Evolutionary conservation across 1,140 invertebrate species (phyloP).

Genomic region (Aradophagus sp.): DNA sequence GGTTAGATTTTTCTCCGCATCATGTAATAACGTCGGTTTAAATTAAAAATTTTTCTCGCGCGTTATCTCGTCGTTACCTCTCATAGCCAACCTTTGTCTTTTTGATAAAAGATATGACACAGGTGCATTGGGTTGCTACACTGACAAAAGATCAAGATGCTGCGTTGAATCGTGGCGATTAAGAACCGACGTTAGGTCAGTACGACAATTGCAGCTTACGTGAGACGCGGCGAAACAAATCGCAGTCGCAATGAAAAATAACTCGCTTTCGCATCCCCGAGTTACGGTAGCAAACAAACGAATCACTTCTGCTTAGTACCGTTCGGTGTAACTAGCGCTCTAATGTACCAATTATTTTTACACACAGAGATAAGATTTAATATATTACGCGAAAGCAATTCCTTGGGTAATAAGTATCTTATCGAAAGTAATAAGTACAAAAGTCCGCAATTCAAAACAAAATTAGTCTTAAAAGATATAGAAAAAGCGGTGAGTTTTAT

Average conservation of each 20-base stretch:
- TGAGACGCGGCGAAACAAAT: constrained; percentile 12
- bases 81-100: no score
- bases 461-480: not conserved
- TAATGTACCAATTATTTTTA: constrained; percentile 43
- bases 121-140: no score
- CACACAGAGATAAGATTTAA: constrained; percentile 47
- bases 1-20: no score
- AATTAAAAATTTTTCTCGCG: no score
- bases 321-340: constrained; percentile 47
- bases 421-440: constrained; percentile 28
- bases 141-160: no score
- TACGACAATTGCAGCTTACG: constrained; percentile 14
- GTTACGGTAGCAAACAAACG: constrained; percentile 13
- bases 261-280: constrained; percentile 13
- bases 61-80: no score
- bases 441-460: constrained; percentile 7
- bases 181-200: constrained; percentile 11
- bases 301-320: constrained; percentile 37
- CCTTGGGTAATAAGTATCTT: constrained; percentile 1
- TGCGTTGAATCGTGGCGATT: no score
- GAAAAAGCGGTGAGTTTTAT: no score
- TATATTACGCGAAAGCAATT: constrained; percentile 39
- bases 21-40: no score
- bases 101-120: no score
- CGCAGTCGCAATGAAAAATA: constrained; percentile 11